These are phyloP conservation scores for Aradophagus sp. DNA, from an alignment of 1,140 invertebrate genomes.

Conservation along the genomic window DNA sequence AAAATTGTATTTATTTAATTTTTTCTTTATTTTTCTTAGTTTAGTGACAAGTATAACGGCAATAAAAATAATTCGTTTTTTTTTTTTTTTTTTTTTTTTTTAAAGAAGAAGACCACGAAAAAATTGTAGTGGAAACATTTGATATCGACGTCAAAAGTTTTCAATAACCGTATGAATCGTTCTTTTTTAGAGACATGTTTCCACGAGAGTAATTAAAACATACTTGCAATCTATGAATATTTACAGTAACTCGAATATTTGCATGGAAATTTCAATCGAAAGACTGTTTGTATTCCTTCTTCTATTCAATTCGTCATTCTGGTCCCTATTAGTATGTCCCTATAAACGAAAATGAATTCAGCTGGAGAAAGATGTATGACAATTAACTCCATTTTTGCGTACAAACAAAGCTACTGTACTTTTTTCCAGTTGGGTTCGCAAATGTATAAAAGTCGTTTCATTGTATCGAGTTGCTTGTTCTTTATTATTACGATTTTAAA, in stretches of 20 bases:
- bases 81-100: constrained; percentile 1
- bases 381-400: background rate
- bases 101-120: background rate
- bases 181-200: too few relatives aligned
- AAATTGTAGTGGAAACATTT: too few relatives aligned
- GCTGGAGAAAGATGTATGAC: background rate
- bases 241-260: constrained; percentile 15
- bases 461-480: too few relatives aligned
- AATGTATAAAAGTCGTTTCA: too few relatives aligned
- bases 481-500: too few relatives aligned
- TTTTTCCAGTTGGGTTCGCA: background rate
- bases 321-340: background rate
- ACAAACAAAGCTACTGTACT: background rate
- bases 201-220: constrained; percentile 11
- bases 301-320: constrained; percentile 1
- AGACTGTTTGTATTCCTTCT: constrained; percentile 8
- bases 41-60: too few relatives aligned
- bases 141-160: too few relatives aligned
- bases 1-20: too few relatives aligned
- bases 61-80: too few relatives aligned
- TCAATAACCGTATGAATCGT: too few relatives aligned
- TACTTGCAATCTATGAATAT: constrained; percentile 14
- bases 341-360: background rate
- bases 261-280: constrained; percentile 18
- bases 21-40: too few relatives aligned